These are phyloP conservation scores for Blastobasis adustella DNA, from an alignment of 2,888 invertebrate genomes.

Conservation along the genomic window DNA sequence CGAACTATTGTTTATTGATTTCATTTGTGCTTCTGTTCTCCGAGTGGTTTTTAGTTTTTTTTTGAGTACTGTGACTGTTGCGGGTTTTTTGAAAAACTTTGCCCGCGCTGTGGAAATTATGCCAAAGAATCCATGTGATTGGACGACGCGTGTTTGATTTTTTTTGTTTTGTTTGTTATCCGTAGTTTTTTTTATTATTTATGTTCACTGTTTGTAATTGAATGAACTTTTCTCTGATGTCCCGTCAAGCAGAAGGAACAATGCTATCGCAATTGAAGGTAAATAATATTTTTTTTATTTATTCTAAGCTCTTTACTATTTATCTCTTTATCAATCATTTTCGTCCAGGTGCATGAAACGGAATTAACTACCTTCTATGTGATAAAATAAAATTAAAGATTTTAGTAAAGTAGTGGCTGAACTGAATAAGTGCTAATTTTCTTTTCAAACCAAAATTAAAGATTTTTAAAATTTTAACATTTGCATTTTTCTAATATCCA, in stretches of 20 bases:
- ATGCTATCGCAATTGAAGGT: constrained; percentile 67
- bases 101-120: constrained; percentile 39
- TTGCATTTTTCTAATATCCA: too few relatives aligned
- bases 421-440: too few relatives aligned
- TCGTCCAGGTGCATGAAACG: too few relatives aligned
- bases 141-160: constrained; percentile 48
- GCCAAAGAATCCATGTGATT: constrained; percentile 63
- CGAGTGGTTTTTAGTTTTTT: constrained; percentile 27
- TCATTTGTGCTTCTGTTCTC: constrained; percentile 41
- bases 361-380: too few relatives aligned
- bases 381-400: too few relatives aligned
- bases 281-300: constrained; percentile 16
- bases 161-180: constrained; percentile 29
- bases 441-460: too few relatives aligned
- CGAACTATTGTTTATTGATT: constrained; percentile 23
- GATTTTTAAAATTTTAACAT: too few relatives aligned
- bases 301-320: constrained; percentile 4
- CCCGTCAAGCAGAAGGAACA: constrained; percentile 58
- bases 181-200: constrained; percentile 16
- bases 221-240: constrained; percentile 50
- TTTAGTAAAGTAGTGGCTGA: too few relatives aligned
- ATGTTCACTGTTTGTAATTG: constrained; percentile 32
- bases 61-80: constrained; percentile 37
- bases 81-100: constrained; percentile 18
- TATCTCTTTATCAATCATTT: too few relatives aligned